These are phyloP conservation scores for Limosa lapponica DNA, from an alignment of 2,797 vertebrate genomes.

Conservation along the genomic window DNA sequence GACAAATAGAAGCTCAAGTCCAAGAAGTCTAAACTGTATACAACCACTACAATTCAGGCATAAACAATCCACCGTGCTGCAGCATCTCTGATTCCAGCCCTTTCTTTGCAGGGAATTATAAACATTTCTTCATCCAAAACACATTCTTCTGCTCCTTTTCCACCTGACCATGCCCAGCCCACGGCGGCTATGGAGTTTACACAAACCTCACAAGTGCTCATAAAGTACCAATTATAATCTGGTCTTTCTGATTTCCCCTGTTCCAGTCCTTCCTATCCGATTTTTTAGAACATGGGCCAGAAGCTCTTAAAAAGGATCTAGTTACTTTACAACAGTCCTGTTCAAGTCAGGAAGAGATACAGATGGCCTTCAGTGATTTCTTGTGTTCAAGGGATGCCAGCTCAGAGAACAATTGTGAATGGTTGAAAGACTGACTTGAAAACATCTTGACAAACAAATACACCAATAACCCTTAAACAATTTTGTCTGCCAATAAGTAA, in stretches of 20 bases:
- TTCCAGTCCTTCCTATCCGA: not conserved
- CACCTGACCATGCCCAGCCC: not conserved
- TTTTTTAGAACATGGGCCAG: not conserved
- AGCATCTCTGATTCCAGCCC: not conserved
- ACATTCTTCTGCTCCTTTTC: not conserved
- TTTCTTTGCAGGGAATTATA: not conserved
- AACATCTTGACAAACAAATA: conserved; percentile 48
- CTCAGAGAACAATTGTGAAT: conserved; percentile 42
- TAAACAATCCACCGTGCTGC: not conserved
- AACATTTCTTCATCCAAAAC: not conserved
- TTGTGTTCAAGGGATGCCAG: conserved; percentile 6
- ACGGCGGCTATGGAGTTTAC: not conserved
- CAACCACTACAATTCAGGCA: not conserved
- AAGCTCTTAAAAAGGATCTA: conserved; percentile 16
- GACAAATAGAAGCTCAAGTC: not conserved
- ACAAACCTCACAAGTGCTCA: not conserved
- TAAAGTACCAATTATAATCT: not conserved
- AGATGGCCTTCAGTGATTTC: conserved; percentile 22
- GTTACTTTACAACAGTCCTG: not conserved
- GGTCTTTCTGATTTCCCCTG: not conserved
- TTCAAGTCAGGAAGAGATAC: conserved; percentile 6
- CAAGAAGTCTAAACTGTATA: not conserved
- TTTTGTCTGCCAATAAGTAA: not conserved
- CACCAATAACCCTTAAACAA: not conserved
- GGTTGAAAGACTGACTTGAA: conserved; percentile 1